A percentile compares a stretch with the other conserved stretches of the same genome.
Conservation (phyloP, 2,113 vertebrate species). For the Sitta europaea region DNA sequence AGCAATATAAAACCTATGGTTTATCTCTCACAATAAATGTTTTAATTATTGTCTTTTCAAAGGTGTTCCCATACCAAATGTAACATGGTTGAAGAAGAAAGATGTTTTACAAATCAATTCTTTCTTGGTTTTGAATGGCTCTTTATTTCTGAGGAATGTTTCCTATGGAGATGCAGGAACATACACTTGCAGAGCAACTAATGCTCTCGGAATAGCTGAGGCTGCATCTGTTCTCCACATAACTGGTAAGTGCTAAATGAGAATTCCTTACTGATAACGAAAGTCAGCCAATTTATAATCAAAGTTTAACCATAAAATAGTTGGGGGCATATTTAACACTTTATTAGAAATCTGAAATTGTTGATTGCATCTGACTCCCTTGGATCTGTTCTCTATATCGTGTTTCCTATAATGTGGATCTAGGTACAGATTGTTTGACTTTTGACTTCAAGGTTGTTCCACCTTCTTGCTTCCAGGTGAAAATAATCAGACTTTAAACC, state of each 20-base stretch:
- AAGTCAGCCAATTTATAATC: not conserved
- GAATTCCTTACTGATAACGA: not conserved
- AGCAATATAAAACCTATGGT: not conserved
- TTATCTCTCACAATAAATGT: not conserved
- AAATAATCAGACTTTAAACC: not conserved
- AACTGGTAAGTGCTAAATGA: conserved; percentile 64
- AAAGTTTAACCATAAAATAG: not conserved
- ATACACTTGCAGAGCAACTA: conserved; percentile 81
- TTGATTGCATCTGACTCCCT: not conserved
- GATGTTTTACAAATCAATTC: conserved; percentile 30
- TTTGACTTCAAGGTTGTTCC: not conserved
- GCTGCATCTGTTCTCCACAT: conserved; percentile 72
- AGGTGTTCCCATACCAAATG: conserved; percentile 81
- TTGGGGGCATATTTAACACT: not conserved
- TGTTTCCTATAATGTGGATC: not conserved
- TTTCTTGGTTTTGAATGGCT: conserved; percentile 72
- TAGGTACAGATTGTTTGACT: not conserved
- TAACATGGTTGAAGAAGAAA: conserved; percentile 79
- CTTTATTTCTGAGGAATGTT: conserved; percentile 79
- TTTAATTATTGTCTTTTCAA: not conserved
- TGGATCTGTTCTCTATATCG: not conserved
- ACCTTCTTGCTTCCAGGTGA: not conserved
- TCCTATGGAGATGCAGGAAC: conserved; percentile 74
- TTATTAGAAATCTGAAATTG: not conserved
- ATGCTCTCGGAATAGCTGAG: conserved; percentile 75